Percentiles rank a stretch among this genome's conserved stretches.
phyloP scores from a whole-genome alignment of 2,113 vertebrate genomes.

The Menidia beryllina region DNA sequence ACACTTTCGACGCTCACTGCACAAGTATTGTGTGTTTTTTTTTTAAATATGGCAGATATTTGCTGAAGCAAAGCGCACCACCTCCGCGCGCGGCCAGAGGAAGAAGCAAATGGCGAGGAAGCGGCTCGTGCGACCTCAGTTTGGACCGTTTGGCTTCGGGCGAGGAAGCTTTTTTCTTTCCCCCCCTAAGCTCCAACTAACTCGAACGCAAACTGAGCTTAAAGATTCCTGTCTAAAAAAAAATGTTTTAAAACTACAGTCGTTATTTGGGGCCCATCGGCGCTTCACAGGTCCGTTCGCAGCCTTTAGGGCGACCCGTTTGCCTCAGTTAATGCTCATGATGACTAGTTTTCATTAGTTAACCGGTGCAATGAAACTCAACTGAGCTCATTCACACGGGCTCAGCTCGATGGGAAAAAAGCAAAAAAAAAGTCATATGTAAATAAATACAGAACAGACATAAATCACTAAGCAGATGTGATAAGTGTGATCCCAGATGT shows the following conservation, averaged over 20 bases:
- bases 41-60: conserved; percentile 26
- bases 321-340: conserved; percentile 1
- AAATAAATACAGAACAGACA: conserved; percentile 72
- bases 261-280: not conserved
- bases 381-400: conserved; percentile 51
- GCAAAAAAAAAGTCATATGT: conserved; percentile 48
- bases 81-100: conserved; percentile 16
- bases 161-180: too few species aligned
- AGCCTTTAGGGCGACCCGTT: conserved; percentile 2
- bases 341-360: conserved; percentile 31
- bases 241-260: conserved; percentile 39
- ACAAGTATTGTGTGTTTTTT: conserved; percentile 34
- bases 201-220: conserved; percentile 3
- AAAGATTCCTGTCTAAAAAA: conserved; percentile 15
- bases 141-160: not conserved
- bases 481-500: conserved; percentile 22
- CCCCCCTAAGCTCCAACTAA: not conserved
- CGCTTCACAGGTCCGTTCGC: not conserved
- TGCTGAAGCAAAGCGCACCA: conserved; percentile 32
- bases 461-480: conserved; percentile 52
- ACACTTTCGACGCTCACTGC: conserved; percentile 46
- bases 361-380: conserved; percentile 47
- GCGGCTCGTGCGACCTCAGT: too few species aligned
- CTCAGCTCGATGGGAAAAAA: conserved; percentile 61
- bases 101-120: conserved; percentile 19